Base-by-base conservation (phyloP, 2,888 invertebrate species). In the Myathropa florea region DNA sequence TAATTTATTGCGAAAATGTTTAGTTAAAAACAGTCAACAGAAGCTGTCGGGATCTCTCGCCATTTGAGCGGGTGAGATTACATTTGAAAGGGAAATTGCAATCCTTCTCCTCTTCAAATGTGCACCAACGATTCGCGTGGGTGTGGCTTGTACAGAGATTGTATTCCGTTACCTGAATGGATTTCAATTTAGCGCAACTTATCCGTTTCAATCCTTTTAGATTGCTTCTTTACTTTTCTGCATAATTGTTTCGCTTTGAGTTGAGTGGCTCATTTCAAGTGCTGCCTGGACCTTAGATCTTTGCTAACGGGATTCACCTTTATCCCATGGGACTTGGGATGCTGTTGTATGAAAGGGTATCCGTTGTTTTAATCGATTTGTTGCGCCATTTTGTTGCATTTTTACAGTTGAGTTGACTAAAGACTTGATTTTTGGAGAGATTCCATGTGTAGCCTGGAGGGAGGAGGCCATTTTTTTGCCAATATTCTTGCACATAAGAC, bases 1-100 rank as follows among this genome's bases (percentile, higher is more conserved):
- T 68, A 67, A 67, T 68, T 76, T 76, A 68, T 68, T 53, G 30
- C 33, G 30, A 63, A 33, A n/a, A 63, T 57, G 33, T 57, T 46
- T 75, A 26, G 28, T 4, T 71, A n/a, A 60, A n/a, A 60, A 53
- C 60, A 18, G 10, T 23, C 18, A 28, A 55, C 26, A 60, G 30
- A 26, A 28, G 23, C 4, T 53, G 67, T 23, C 57, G 57, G 24
- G 60, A 46, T 67, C n/a, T n/a, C n/a, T n/a, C 67, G 60, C 3
- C 46, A 46, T 67, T 76, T 30, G 3, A 39, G n/a, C n/a, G n/a
- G 60, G 28, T 30, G 67, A 30, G 46, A 60, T 76, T 67, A 57
- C 53, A 73, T 64, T 26, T 26, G 14, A 67, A 59, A 67, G 4
- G 30, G 76, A 67, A 59, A 67, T 60, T 67, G 39, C 18, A 65